A percentile compares a stretch with the other conserved stretches of the same genome.
Conservation (phyloP, 2,113 vertebrate species). For the Mustelus asterias region DNA sequence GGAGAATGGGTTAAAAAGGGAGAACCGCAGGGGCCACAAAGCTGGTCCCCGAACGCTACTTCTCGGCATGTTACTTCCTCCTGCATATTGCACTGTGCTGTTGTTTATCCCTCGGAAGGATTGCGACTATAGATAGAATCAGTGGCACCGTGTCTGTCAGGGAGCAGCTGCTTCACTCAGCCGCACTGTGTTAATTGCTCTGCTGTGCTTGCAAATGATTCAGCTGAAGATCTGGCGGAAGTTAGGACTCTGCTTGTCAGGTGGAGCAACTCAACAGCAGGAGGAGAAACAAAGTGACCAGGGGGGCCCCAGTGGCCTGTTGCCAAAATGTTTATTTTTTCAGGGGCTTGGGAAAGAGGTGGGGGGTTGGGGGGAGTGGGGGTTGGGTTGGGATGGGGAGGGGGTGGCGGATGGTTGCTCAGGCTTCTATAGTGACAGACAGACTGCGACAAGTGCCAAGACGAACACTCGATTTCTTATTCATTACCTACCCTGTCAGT, state of each 20-base stretch:
- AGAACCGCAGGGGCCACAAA: slow-evolving; percentile 61
- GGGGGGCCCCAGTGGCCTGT: slow-evolving; percentile 19
- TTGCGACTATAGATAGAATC: slow-evolving; percentile 66
- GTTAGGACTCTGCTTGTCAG: slow-evolving; percentile 22
- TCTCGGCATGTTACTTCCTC: slow-evolving; percentile 69
- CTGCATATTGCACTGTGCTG: slow-evolving; percentile 45
- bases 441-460: slow-evolving; percentile 1
- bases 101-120: slow-evolving; percentile 70
- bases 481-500: neutral
- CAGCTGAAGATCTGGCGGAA: slow-evolving; percentile 35
- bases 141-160: slow-evolving; percentile 65
- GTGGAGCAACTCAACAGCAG: slow-evolving; percentile 30
- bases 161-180: slow-evolving; percentile 72
- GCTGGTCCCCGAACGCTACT: slow-evolving; percentile 50
- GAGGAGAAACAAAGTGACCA: slow-evolving; percentile 33
- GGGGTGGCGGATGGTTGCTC: neutral
- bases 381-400: too few relatives aligned
- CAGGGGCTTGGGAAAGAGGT: neutral
- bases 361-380: neutral
- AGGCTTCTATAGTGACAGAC: slow-evolving; percentile 3
- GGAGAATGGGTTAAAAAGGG: slow-evolving; percentile 10
- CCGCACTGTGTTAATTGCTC: slow-evolving; percentile 59
- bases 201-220: slow-evolving; percentile 48
- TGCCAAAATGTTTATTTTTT: slow-evolving; percentile 10
- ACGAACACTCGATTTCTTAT: neutral